Conservation (phyloP, 2,113 vertebrate species). For the Semnornis frantzii region DNA sequence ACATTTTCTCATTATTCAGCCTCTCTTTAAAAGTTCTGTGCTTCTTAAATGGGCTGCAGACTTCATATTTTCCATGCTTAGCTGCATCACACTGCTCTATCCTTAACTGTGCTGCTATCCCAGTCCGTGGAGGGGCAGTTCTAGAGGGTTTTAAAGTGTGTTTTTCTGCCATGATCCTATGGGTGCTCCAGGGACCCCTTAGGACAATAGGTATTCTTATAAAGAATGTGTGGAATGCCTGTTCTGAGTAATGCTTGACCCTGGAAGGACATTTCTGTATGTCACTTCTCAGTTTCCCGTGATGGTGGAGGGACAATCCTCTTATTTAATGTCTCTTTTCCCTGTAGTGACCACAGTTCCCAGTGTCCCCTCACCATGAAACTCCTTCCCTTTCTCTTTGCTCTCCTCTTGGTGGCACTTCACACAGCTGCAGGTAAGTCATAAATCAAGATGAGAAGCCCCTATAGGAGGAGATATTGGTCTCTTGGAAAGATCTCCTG, state of each 20-base stretch:
- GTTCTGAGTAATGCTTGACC: background rate
- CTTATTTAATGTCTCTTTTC: background rate
- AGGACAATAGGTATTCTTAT: background rate
- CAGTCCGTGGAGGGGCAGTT: background rate
- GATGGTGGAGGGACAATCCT: background rate
- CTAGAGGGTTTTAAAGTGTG: background rate
- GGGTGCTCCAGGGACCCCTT: background rate
- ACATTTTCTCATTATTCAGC: background rate
- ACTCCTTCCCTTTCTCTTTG: constrained; percentile 24
- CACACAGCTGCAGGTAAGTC: constrained; percentile 12
- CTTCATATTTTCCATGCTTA: background rate
- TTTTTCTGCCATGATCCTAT: background rate
- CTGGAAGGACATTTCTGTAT: background rate
- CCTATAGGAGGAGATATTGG: background rate
- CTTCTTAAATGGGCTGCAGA: background rate
- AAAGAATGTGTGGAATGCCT: background rate
- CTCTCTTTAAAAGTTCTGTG: background rate
- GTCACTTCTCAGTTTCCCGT: background rate
- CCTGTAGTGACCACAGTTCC: background rate
- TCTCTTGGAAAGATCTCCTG: background rate
- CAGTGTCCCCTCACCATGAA: constrained; percentile 20
- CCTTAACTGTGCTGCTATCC: background rate
- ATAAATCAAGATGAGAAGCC: background rate
- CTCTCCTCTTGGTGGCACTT: constrained; percentile 7
- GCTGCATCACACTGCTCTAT: background rate